Base-by-base conservation (phyloP, 2,113 vertebrate genomes). In the Epinephelus cyanopodus region DNA sequence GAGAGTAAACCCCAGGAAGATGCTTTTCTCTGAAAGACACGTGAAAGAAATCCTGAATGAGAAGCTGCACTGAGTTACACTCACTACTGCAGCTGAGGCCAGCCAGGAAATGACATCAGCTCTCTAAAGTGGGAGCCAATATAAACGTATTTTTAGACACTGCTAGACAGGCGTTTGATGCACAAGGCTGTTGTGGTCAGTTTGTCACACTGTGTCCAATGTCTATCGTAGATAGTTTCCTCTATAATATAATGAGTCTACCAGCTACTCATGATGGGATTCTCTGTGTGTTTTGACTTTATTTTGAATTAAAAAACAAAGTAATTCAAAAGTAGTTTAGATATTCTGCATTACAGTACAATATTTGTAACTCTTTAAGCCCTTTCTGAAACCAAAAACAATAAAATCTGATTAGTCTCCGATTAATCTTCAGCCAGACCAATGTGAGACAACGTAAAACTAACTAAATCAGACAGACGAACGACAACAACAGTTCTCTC, bases 191-290 rank as follows among this genome's bases (percentile, higher is more conserved):
- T 4, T 21, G 29, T n/a, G 2, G 12, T 53, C 62, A 27, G 54
- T 58, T 80, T 66, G 71, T 83, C 81, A 66, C 47, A 29, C 29
- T 23, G 18, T 33, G 8, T 73, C 57, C 18, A 4, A 33, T 18
- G 6, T 68, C 5, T 15, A 23, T 23, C 39, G 53, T 10, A 25
- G 15, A n/a, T 39, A 25, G 53, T 47, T 23, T 66, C 33, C 15
- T 18, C 29, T 21, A 8, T 7, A 39, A 48, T 48, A 48, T 17
- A 14, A 17, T 11, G 42, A 9, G 11, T 37, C 33, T 37, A 37
- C 33, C 37, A 60, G 23, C 21, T 52, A 1, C 6, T 60, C 25
- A 39, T 21, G 11, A 11, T 10, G 15, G 23, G 15, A 2, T n/a
- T 61, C 11, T 57, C 19, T 61, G 70, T 84, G 63, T 11, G 0